Conservation (phyloP, 2,113 vertebrate genomes). For the Grammomys surdaster region DNA sequence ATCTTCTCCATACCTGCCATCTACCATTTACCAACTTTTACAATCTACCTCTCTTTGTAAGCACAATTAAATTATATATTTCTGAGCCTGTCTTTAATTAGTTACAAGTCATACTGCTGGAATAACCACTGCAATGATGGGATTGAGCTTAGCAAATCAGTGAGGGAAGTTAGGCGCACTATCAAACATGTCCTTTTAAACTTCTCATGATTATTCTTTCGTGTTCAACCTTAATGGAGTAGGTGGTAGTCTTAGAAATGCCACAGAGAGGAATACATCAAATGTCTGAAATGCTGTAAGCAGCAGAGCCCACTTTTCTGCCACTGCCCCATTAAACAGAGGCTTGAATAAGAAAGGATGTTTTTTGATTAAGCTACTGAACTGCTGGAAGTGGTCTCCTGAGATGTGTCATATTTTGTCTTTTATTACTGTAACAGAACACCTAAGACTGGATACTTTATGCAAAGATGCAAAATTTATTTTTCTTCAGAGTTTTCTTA, state of each 20-base stretch:
- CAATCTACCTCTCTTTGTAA: background rate
- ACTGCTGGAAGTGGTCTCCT: background rate
- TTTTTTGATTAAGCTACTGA: background rate
- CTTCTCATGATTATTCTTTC: background rate
- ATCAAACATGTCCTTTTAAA: background rate
- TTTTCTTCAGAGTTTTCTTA: background rate
- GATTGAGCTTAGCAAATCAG: background rate
- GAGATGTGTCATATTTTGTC: background rate
- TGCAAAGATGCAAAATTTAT: background rate
- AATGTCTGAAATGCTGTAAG: background rate
- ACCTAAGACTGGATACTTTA: background rate
- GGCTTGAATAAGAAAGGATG: background rate
- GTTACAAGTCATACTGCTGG: background rate
- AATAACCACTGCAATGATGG: no score
- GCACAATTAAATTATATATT: background rate
- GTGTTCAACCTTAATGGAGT: background rate
- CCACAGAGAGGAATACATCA: background rate
- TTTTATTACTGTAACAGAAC: background rate
- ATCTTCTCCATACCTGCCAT: background rate
- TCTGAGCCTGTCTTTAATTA: background rate
- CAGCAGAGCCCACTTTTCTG: background rate
- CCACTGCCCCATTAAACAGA: background rate
- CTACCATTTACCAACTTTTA: background rate
- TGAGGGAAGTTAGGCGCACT: fast-evolving
- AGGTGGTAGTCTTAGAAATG: background rate